These are phyloP conservation scores for Hemiscyllium ocellatum DNA, from an alignment of 2,113 vertebrate species.

Conservation along the genomic window DNA sequence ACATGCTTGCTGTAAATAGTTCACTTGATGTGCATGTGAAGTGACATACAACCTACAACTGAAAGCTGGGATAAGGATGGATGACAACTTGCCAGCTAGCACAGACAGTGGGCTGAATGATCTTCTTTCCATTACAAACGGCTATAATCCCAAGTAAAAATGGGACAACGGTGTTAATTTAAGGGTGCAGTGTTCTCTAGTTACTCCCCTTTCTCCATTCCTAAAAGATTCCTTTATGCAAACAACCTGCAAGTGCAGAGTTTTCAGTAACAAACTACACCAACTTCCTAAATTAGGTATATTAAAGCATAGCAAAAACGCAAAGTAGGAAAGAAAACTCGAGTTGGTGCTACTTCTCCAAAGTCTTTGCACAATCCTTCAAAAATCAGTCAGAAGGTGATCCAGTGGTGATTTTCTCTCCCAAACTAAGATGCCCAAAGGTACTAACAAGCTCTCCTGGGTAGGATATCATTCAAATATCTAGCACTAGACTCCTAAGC, in stretches of 20 bases:
- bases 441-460: too few species aligned
- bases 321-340: too few species aligned
- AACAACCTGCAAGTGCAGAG: neutral
- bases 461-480: too few species aligned
- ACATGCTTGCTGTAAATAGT: neutral
- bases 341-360: too few species aligned
- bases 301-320: neutral
- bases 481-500: too few species aligned
- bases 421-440: too few species aligned
- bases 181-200: neutral
- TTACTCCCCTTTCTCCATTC: neutral
- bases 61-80: neutral
- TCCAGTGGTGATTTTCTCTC: too few species aligned
- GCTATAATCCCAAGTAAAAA: neutral
- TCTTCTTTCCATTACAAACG: neutral
- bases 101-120: too few species aligned
- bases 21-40: neutral
- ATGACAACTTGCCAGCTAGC: neutral
- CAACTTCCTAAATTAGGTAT: neutral
- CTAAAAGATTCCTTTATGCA: neutral
- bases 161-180: neutral
- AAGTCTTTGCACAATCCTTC: too few species aligned
- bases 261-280: neutral
- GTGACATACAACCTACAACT: neutral
- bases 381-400: too few species aligned